These are phyloP conservation scores for Erynnis tages DNA, from an alignment of 2,888 invertebrate genomes.

Conservation along the genomic window DNA sequence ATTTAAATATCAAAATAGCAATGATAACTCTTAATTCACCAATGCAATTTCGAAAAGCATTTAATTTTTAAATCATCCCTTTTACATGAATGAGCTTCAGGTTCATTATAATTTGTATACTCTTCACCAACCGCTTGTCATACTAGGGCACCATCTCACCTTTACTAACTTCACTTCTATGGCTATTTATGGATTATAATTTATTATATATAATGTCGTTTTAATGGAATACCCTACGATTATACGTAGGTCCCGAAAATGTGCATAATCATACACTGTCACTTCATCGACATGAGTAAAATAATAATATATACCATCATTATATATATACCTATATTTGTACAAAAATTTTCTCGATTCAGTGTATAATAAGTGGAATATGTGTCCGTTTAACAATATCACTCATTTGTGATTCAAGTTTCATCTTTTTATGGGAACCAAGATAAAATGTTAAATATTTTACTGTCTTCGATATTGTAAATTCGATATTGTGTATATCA, in stretches of 20 bases:
- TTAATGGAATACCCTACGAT: conserved; percentile 10
- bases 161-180: conserved; percentile 8
- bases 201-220: too few relatives aligned
- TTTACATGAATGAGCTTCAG: conserved; percentile 10
- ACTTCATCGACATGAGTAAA: background rate
- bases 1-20: conserved; percentile 48
- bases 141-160: conserved; percentile 15
- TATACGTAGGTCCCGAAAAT: too few relatives aligned
- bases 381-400: background rate
- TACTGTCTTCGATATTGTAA: too few relatives aligned
- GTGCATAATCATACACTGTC: background rate
- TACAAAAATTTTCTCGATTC: conserved; percentile 3
- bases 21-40: conserved; percentile 46
- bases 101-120: conserved; percentile 11
- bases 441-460: background rate
- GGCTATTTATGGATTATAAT: too few relatives aligned
- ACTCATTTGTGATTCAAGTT: conserved; percentile 6
- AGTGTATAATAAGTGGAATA: background rate
- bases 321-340: too few relatives aligned
- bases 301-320: too few relatives aligned
- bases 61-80: conserved; percentile 59
- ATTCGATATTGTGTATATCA: conserved; percentile 1
- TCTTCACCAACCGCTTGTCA: conserved; percentile 11
- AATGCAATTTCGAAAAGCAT: conserved; percentile 69
- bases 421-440: conserved; percentile 2